Percentiles rank a stretch among this genome's conserved stretches.
Conservation (phyloP, 2,113 vertebrate genomes). For the Eira barbara region DNA sequence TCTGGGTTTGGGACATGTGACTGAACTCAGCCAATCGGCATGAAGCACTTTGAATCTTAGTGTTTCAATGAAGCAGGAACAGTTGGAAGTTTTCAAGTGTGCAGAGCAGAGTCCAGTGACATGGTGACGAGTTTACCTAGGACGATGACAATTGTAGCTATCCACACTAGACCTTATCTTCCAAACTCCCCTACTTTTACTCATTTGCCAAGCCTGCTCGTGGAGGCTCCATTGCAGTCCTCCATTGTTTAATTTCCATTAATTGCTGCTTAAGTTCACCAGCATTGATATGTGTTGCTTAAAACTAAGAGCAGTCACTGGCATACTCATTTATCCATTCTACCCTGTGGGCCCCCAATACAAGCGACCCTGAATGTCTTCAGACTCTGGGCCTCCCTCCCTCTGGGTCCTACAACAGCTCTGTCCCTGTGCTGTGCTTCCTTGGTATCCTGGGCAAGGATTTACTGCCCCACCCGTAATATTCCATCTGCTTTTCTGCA, state of each 20-base stretch:
- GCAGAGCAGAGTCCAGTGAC: not conserved
- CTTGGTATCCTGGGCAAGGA: fast-evolving
- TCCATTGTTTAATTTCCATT: not conserved
- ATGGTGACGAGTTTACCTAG: not conserved
- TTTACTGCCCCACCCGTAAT: not conserved
- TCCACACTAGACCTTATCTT: not conserved
- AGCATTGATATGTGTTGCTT: not conserved
- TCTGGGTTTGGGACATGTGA: not conserved
- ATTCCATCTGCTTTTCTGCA: not conserved
- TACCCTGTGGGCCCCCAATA: not conserved
- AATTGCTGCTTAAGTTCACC: not conserved
- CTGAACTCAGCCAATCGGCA: not conserved
- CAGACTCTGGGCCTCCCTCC: not conserved
- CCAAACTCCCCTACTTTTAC: not conserved
- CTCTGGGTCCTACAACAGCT: not conserved
- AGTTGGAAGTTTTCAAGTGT: not conserved
- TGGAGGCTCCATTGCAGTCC: not conserved
- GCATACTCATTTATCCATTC: not conserved
- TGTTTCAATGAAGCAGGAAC: not conserved
- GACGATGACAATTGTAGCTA: not conserved
- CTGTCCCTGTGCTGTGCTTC: fast-evolving
- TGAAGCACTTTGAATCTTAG: not conserved
- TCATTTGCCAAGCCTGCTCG: not conserved
- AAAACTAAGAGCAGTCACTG: not conserved
- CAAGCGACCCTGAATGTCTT: not conserved